Evolutionary conservation across 2,797 vertebrate species (phyloP), one percentile per base, ranked within the genome.

Genomic region (Gallinago solitaria): DNA sequence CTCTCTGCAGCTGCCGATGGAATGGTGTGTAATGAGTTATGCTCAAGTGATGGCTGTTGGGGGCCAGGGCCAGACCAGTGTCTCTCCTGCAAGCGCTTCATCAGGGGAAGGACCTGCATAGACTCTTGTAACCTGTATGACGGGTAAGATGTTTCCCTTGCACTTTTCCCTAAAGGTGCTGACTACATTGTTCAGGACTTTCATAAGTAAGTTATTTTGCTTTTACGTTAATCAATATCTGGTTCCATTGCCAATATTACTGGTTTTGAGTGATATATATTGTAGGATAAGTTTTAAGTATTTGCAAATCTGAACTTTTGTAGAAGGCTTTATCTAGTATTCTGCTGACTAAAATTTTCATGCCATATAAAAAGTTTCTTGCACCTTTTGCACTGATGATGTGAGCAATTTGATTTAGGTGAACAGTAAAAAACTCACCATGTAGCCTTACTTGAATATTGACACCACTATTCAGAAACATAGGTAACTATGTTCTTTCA

Each of bases 31-130:
- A 99, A 99, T 41, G 97, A 93, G 54, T 97, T 99, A 93, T 99
- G 99, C 95, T 99, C 99, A 0, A 98, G 96, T 4, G 98, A 98
- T 4, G 99, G 99, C 20, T 99, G 99, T 48, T 99, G 99, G 99
- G 99, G 99, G 9, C 98, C 99, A 0, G 99, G 99, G 4, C 98
- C 99, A 2, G 98, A 99, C 95, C 99, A 99, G 93, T 99, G 99
- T 93, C 98, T 99, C 12, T 99, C 98, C 47, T 99, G 99, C 92
- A 98, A 98, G 30, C 98, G 96, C 78, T 99, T 99, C 98, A 98
- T 99, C 92, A 97, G 99, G 13, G 99, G 99, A 25, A 98, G 98
- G 78, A 98, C 98, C 67, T 99, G 99, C 75, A 98, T 99, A 2
- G 98, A 99, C 51, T 98, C 99, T 50, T 99, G 99, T 96, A 98